Conservation (phyloP, 1,140 invertebrate species). For the Campoletis sonorensis region DNA sequence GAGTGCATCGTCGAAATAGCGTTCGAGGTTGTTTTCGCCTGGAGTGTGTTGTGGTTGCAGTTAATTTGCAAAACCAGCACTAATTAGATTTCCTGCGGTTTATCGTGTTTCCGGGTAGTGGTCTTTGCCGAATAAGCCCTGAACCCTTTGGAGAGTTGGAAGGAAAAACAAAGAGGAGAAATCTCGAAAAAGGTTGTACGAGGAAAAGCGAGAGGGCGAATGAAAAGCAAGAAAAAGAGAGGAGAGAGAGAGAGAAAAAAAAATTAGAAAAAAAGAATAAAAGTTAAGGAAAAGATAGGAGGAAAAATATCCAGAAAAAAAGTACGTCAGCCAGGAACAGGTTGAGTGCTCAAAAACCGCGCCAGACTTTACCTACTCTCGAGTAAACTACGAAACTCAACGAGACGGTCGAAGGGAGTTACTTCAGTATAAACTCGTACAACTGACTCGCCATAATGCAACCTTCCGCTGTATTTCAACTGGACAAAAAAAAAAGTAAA, state of each 20-base stretch:
- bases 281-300: not conserved
- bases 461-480: not conserved
- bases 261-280: not conserved
- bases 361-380: conserved; percentile 23
- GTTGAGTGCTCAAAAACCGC: conserved; percentile 13
- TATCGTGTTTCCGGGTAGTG: not conserved
- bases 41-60: not conserved
- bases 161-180: not conserved
- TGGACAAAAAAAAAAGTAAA: not conserved
- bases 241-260: not conserved
- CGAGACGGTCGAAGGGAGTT: not conserved
- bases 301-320: not conserved
- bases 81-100: conserved; percentile 25
- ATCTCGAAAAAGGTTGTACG: not conserved
- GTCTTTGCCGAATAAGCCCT: not conserved
- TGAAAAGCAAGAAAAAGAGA: not conserved
- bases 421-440: conserved; percentile 25
- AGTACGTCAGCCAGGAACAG: not conserved
- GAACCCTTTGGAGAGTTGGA: not conserved
- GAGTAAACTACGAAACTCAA: not conserved
- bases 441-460: not conserved
- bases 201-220: not conserved
- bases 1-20: not conserved
- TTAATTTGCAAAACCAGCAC: not conserved
- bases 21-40: not conserved